Evolutionary conservation across 2,797 vertebrate genomes (phyloP).

Genomic region (Cynopterus sphinx): DNA sequence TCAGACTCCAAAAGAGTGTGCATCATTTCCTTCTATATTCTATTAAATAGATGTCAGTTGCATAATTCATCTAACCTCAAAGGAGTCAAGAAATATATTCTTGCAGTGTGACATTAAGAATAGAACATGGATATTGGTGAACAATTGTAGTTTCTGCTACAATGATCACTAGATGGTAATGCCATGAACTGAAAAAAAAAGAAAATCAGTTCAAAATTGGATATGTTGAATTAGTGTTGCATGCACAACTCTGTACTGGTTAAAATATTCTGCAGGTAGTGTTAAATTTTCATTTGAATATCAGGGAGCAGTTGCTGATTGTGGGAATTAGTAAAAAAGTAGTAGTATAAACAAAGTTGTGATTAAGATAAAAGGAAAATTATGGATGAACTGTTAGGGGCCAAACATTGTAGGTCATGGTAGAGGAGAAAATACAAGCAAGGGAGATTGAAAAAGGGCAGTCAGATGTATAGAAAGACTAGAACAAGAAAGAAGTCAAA

Average conservation of each 20-base stretch:
- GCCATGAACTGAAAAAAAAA: neutral
- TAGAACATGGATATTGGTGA: neutral
- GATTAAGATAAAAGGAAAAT: neutral
- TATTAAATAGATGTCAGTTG: neutral
- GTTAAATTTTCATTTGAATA: neutral
- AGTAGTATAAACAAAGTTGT: neutral
- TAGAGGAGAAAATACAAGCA: neutral
- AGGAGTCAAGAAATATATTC: neutral
- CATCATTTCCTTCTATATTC: neutral
- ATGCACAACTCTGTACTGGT: neutral
- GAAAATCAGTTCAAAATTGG: neutral
- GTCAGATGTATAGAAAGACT: neutral
- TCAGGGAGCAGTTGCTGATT: neutral
- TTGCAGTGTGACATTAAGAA: neutral
- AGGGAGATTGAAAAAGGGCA: neutral
- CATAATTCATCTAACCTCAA: neutral
- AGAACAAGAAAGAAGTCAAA: neutral
- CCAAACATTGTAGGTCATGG: neutral
- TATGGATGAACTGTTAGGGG: neutral
- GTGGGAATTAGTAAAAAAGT: neutral
- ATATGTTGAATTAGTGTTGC: neutral
- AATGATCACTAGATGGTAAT: neutral
- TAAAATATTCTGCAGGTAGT: neutral
- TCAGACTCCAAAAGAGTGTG: neutral
- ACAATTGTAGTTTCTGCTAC: neutral